Evolutionary conservation across 2,888 invertebrate species (phyloP), one percentile per base, ranked within the genome.

Genomic region (Tipula confusa): DNA sequence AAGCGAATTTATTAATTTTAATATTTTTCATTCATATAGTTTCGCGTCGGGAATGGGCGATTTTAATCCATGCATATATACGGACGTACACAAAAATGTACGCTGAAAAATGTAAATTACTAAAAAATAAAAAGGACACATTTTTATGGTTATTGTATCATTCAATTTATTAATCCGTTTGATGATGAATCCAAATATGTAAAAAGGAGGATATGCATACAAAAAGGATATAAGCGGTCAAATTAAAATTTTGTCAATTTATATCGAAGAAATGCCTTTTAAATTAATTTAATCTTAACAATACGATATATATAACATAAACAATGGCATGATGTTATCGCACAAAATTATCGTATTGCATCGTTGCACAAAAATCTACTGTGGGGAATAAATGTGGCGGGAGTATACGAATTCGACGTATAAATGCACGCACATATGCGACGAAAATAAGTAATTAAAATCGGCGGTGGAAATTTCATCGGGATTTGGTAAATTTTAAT

Each of bases 401-500:
- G 4, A 2, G 0, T 9, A 48, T 9, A 48, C 2, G n/a, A n/a
- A n/a, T n/a, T n/a, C n/a, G n/a, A n/a, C n/a, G n/a, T n/a, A n/a
- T n/a, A n/a, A n/a, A n/a, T n/a, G n/a, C n/a, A n/a, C n/a, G n/a
- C n/a, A n/a, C n/a, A n/a, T n/a, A n/a, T n/a, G n/a, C n/a, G n/a
- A n/a, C n/a, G n/a, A n/a, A n/a, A n/a, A n/a, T n/a, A 48, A 48
- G 48, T 48, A 48, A 48, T 48, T 48, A 48, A 48, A 48, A 48
- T 48, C 6, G 18, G 18, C 18, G 18, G 48, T 18, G 18, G 18
- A 18, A 48, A 48, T 33, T 18, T 48, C 31, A 11, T 38, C 2
- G 38, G 38, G 9, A 38, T 38, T 38, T 38, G 1, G 3, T 15
- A 6, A 15, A 15, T 3, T 48, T 48, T 48, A 48, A 2, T 2